Base-by-base conservation (phyloP, 2,113 vertebrate genomes). In the Mellivora capensis region DNA sequence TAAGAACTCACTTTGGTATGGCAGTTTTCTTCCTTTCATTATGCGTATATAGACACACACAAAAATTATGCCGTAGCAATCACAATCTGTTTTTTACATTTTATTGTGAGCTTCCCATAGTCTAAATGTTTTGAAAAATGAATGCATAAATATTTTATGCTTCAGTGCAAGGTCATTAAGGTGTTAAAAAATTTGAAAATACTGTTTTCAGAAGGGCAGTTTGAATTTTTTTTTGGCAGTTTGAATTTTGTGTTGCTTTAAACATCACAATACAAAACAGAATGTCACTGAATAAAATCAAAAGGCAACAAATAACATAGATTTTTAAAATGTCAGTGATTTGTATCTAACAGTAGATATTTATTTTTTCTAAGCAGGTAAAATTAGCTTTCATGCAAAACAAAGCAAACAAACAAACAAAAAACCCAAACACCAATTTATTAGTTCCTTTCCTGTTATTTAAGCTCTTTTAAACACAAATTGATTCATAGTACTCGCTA, bases 91-190 rank as follows among this genome's bases (percentile, higher is more conserved):
- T 96, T 98, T 98, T 98, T 97, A 95, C 21, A 84, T 98, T 62
- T 42, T 98, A 96, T 97, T 98, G 97, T 88, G 90, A 97, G 94
- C 83, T 98, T 97, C 93, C 88, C 5, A 29, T 98, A 98, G 97
- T 98, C 93, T 97, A 98, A 98, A 98, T 94, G 93, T 94, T 96
- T 98, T 98, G 93, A 98, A 98, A 98, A 98, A 98, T 97, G 98
- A 98, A 98, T 97, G 97, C 97, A 98, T 98, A 98, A 98, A 99
- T 98, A 98, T 98, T 98, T 98, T 99, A 98, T 98, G 98, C 95
- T 98, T 98, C 97, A 97, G 74, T 95, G 84, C 98, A 93, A 99
- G 98, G 89, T 97, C 97, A 98, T 99, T 98, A 98, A 98, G 94
- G 97, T 98, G 95, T 98, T 98, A 98, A 98, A 98, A 98, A 98